Evolutionary conservation across 2,888 invertebrate species (phyloP).

Genomic region (Diaphora mendica): DNA sequence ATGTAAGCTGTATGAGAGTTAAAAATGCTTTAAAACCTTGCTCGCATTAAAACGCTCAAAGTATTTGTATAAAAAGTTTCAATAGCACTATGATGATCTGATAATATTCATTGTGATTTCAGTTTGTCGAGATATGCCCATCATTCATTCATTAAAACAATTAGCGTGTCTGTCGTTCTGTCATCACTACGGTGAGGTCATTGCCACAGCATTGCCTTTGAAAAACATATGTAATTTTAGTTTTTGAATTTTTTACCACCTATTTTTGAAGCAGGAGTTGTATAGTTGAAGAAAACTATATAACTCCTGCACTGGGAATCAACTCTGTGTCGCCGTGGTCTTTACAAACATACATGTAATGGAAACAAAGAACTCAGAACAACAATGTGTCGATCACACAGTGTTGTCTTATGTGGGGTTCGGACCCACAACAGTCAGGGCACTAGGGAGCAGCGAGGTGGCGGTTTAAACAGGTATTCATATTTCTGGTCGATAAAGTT

Average conservation of each 20-base stretch:
- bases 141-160: constrained; percentile 16
- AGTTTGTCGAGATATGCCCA: constrained; percentile 6
- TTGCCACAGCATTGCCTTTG: not conserved
- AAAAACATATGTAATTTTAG: not conserved
- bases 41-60: not conserved
- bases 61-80: not conserved
- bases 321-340: too few species aligned
- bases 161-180: constrained; percentile 19
- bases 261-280: too few species aligned
- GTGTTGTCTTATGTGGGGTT: too few species aligned
- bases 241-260: not conserved
- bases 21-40: not conserved
- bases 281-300: not conserved
- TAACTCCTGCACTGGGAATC: too few species aligned
- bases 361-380: too few species aligned
- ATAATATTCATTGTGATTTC: constrained; percentile 7
- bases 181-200: constrained; percentile 13
- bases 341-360: too few species aligned
- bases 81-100: constrained; percentile 2
- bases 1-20: not conserved
- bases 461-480: too few species aligned
- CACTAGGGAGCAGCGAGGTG: too few species aligned
- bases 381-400: too few species aligned
- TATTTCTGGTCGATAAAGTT: too few species aligned
- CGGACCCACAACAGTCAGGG: too few species aligned